phyloP scores from a whole-genome alignment of 2,113 vertebrate species.

The Carollia perspicillata region DNA sequence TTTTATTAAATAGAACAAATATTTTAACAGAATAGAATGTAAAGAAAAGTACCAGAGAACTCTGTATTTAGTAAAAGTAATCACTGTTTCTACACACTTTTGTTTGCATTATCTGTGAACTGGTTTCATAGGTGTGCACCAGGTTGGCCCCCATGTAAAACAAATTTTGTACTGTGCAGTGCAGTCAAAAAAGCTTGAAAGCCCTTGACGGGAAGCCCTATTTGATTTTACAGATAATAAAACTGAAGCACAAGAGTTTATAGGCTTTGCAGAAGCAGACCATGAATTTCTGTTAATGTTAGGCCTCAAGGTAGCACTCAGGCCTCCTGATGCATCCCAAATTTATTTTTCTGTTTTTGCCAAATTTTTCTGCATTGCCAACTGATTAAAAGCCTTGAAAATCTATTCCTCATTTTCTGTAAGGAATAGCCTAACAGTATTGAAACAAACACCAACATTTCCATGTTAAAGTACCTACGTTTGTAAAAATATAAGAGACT shows the following conservation, averaged over 20 bases:
- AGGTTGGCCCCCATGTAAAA: background rate
- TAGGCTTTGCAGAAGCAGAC: background rate
- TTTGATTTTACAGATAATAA: background rate
- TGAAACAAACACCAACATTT: background rate
- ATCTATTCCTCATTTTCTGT: background rate
- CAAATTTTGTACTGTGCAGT: background rate
- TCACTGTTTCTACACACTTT: background rate
- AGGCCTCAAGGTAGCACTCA: background rate
- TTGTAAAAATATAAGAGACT: background rate
- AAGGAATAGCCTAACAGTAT: background rate
- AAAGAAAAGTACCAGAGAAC: background rate
- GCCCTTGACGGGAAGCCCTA: background rate
- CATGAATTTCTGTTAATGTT: constrained; percentile 27
- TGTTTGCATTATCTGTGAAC: background rate
- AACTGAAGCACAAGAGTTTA: background rate
- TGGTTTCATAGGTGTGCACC: background rate
- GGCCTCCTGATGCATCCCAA: background rate
- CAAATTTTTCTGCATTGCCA: background rate
- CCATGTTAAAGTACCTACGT: background rate
- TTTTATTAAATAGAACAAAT: background rate
- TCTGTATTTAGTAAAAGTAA: background rate
- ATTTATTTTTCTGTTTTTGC: background rate
- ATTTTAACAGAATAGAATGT: background rate
- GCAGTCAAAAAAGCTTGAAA: background rate
- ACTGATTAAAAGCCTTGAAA: background rate